Percentiles rank a stretch among this genome's conserved stretches.
phyloP scores from a whole-genome alignment of 2,888 invertebrate species.

The Tenthredo distinguenda region DNA sequence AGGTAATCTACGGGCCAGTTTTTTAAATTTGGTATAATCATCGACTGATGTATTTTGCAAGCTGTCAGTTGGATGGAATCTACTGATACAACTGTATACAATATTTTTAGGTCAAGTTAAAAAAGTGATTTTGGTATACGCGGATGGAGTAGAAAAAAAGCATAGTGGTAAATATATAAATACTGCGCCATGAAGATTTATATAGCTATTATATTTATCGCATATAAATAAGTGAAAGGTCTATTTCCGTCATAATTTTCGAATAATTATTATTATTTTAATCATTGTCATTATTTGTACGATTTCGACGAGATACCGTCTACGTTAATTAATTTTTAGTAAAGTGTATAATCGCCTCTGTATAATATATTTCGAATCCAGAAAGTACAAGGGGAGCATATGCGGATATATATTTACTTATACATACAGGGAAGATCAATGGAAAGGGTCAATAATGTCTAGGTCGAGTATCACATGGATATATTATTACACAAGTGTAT shows the following conservation, averaged over 20 bases:
- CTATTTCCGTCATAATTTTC: not conserved
- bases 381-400: not conserved
- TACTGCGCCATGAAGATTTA: not conserved
- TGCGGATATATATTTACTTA: not conserved
- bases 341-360: not conserved
- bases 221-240: not conserved
- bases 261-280: not conserved
- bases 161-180: not conserved
- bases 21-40: not conserved
- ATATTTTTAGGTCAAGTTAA: constrained; percentile 2
- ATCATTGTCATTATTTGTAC: not conserved
- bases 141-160: not conserved
- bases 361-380: not conserved
- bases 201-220: not conserved
- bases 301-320: too few species aligned
- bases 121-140: not conserved
- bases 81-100: not conserved
- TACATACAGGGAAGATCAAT: not conserved
- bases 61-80: not conserved
- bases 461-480: not conserved
- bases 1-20: not conserved
- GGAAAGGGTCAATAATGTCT: constrained; percentile 1
- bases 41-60: not conserved
- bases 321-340: not conserved
- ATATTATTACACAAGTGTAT: not conserved